These are phyloP conservation scores for Girardinichthys multiradiatus DNA, from an alignment of 2,113 vertebrate genomes.

Conservation along the genomic window DNA sequence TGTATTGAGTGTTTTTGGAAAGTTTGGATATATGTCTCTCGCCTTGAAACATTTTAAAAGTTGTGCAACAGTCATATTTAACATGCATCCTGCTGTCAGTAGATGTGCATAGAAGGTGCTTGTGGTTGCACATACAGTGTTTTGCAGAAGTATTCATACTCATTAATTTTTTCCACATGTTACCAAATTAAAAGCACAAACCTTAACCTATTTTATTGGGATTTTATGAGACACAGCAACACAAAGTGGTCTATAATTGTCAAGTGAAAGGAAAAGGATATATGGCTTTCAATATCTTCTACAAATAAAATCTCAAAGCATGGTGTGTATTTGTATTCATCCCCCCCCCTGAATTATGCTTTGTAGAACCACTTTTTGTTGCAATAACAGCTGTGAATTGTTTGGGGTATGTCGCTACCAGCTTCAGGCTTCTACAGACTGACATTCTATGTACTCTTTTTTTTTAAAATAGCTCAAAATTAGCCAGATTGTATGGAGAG, in stretches of 20 bases:
- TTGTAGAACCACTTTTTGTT: background rate
- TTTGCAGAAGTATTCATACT: background rate
- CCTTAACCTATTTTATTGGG: background rate
- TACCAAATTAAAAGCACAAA: background rate
- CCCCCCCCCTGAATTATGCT: background rate
- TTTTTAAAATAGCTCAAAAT: background rate
- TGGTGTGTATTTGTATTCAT: background rate
- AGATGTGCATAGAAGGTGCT: background rate
- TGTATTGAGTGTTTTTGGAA: constrained; percentile 6
- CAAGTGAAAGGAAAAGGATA: background rate
- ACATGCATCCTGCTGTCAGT: background rate
- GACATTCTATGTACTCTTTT: no score
- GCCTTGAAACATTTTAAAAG: constrained; percentile 39
- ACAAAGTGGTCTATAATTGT: background rate
- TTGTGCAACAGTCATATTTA: constrained; percentile 15
- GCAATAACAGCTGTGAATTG: no score
- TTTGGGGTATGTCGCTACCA: no score
- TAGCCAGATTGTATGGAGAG: background rate
- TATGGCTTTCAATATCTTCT: background rate
- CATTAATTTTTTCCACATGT: background rate
- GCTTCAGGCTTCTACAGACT: no score
- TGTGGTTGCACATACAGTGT: background rate
- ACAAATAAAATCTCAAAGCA: background rate
- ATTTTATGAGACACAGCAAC: background rate
- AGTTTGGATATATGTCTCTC: constrained; percentile 13